These are phyloP conservation scores for Labrus mixtus DNA, from an alignment of 2,113 vertebrate genomes.

Conservation along the genomic window DNA sequence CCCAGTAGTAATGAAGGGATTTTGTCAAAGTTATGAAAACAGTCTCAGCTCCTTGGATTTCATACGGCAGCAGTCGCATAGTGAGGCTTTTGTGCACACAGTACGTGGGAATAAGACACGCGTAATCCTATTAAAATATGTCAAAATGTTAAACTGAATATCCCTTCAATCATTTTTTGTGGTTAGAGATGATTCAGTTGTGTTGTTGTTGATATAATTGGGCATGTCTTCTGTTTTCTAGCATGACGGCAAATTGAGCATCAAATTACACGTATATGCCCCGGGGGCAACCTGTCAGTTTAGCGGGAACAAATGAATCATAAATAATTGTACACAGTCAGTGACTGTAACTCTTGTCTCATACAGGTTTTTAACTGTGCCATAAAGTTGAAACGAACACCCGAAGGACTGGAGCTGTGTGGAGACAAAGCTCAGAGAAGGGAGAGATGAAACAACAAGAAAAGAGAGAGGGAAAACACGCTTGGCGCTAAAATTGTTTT, in stretches of 20 bases:
- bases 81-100: not conserved
- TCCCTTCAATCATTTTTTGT: conserved; percentile 13
- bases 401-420: not conserved
- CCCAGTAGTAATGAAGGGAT: too few relatives aligned
- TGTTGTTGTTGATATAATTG: conserved; percentile 28
- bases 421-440: not conserved
- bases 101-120: not conserved
- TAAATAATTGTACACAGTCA: conserved; percentile 44
- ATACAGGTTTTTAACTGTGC: conserved; percentile 53
- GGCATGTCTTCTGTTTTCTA: conserved; percentile 28
- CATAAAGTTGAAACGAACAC: not conserved
- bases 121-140: not conserved
- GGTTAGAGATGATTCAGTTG: conserved; percentile 22
- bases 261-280: conserved; percentile 51
- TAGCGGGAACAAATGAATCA: conserved; percentile 48
- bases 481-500: conserved; percentile 52
- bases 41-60: too few relatives aligned
- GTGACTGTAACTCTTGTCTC: conserved; percentile 15
- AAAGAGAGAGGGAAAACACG: conserved; percentile 27
- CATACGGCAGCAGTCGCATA: too few relatives aligned
- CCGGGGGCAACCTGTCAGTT: conserved; percentile 48
- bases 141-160: not conserved
- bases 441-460: conserved; percentile 17
- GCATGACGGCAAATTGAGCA: conserved; percentile 53
- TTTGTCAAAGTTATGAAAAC: too few relatives aligned